Base-by-base conservation (phyloP, 2,113 vertebrate species). In the Bos javanicus region DNA sequence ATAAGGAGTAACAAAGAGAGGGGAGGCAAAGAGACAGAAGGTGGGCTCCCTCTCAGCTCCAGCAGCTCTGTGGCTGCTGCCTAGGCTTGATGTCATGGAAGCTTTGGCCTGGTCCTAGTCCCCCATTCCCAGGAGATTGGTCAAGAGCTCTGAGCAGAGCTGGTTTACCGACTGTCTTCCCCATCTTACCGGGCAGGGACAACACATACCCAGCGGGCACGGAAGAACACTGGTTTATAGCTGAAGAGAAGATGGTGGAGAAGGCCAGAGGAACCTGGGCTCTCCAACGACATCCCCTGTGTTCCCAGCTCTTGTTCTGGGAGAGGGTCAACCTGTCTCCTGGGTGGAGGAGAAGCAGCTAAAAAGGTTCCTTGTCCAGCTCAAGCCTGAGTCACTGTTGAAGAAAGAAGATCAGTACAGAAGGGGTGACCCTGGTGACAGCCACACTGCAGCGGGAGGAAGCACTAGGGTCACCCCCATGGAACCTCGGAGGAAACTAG, bases 361-460 rank as follows among this genome's bases (percentile, higher is more conserved):
- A 81, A 93, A 91, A 89, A 60, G 76, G 16, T 93, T 56, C 74
- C 86, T 91, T 94, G 76, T 86, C 94, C 67, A 78, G 60, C 64
- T 91, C 59, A 48, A 92, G 88, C 88, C 80, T 30, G 36, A 88
- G 76, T 84, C 95, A 93, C 90, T 59, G 6, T 14, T 94, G 57
- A 88, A 30, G 39, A 83, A 88, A 87, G 56, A 59, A 16, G 56
- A 36, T 82, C 36, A 85, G 80, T 67, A 88, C 26, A 62, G 59
- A 90, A 90, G n/a, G 91, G 78, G 56, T 57, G 60, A 74, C 91
- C 83, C 80, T 80, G 48, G 23, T 67, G 82, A 82, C 62, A 87
- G 56, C 56, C 57, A 90, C 12, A 12, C 82, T 50, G n/a, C 67
- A 52, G 9, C 46, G 3, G 33, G 86, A 48, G 78, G 76, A 93